Evolutionary conservation across 2,888 invertebrate genomes (phyloP).

Genomic region (Crematogaster levior): DNA sequence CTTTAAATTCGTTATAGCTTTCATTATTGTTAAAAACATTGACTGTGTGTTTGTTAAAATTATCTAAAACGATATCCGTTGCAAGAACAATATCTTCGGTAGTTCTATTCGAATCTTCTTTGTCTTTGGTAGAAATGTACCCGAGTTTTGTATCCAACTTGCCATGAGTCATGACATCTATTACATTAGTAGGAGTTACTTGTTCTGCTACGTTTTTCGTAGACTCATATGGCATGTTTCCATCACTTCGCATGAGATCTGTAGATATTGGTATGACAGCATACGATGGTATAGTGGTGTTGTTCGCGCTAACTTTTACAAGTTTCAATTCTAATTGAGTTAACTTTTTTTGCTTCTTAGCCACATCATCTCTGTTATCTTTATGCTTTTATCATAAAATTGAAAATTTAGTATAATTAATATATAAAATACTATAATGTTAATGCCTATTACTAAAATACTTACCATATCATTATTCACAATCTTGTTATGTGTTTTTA

Average conservation of each 20-base stretch:
- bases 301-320: constrained; percentile 48
- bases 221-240: constrained; percentile 73
- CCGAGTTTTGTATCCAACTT: constrained; percentile 58
- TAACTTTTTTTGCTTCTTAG: constrained; percentile 63
- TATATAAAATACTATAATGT: neutral
- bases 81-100: constrained; percentile 61
- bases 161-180: constrained; percentile 65
- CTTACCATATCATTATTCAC: constrained; percentile 74
- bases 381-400: constrained; percentile 59
- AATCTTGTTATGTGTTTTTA: constrained; percentile 90
- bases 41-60: constrained; percentile 67
- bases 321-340: constrained; percentile 60
- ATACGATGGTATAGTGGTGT: constrained; percentile 71
- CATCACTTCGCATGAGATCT: constrained; percentile 62
- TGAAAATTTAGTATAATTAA: neutral
- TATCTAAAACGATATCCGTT: constrained; percentile 65
- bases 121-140: constrained; percentile 57
- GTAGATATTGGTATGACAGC: constrained; percentile 76
- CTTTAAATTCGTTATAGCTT: constrained; percentile 73
- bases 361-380: constrained; percentile 34
- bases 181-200: constrained; percentile 58
- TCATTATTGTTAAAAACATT: constrained; percentile 70
- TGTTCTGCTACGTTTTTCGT: constrained; percentile 64
- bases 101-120: constrained; percentile 50
- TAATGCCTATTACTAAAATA: constrained; percentile 36